These are phyloP conservation scores for Horisme vitalbata DNA, from an alignment of 2,888 invertebrate species.

Conservation along the genomic window DNA sequence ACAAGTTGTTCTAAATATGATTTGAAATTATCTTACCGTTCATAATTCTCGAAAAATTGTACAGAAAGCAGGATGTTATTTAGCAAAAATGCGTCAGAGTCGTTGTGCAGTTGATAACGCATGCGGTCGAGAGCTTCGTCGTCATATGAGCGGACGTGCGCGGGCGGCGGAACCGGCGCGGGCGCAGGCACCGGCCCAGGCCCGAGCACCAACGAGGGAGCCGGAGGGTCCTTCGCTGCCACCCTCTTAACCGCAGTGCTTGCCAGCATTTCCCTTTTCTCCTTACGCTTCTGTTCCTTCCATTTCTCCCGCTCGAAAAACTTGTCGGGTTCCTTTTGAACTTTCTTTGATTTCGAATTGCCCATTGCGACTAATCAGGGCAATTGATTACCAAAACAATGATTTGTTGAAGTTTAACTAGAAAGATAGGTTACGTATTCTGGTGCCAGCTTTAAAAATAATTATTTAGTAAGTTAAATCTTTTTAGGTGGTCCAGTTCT, in stretches of 20 bases:
- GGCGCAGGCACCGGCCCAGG: constrained; percentile 40
- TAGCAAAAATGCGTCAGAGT: constrained; percentile 87
- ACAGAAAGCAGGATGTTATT: constrained; percentile 89
- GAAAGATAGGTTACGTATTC: too few species aligned
- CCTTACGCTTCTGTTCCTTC: constrained; percentile 63
- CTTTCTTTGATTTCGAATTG: constrained; percentile 67
- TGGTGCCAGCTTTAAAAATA: too few species aligned
- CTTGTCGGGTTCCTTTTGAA: constrained; percentile 64
- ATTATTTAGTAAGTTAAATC: too few species aligned
- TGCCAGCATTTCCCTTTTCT: constrained; percentile 54
- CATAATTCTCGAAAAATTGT: constrained; percentile 91
- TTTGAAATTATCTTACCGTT: constrained; percentile 76
- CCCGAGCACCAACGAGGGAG: constrained; percentile 41
- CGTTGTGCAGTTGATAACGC: constrained; percentile 82
- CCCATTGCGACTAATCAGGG: constrained; percentile 53
- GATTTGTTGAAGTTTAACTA: too few species aligned
- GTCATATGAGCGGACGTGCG: constrained; percentile 69
- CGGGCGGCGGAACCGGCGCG: constrained; percentile 51
- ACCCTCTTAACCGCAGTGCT: constrained; percentile 52
- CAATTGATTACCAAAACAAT: too few species aligned
- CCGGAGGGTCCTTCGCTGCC: constrained; percentile 50
- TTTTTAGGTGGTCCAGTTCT: constrained; percentile 12
- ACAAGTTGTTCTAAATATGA: not conserved
- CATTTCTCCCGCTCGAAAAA: constrained; percentile 69
- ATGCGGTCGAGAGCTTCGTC: constrained; percentile 81